A percentile compares a stretch with the other conserved stretches of the same genome.
Evolutionary conservation across 2,113 vertebrate genomes (phyloP).

Genomic region (Tetrax tetrax): DNA sequence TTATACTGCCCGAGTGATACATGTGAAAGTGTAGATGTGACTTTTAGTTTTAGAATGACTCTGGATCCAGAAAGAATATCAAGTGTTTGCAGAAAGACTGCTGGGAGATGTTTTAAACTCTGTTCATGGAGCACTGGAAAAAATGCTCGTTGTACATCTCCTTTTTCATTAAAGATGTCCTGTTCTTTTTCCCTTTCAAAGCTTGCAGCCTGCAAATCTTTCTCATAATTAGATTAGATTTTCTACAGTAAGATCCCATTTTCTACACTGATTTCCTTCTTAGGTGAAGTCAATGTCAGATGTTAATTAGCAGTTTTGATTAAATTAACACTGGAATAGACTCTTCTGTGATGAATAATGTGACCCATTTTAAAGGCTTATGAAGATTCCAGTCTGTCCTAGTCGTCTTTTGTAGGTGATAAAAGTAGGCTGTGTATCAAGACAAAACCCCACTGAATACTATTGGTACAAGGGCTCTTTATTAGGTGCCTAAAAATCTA

Average conservation of each 20-base stretch:
- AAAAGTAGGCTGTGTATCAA: slow-evolving; percentile 60
- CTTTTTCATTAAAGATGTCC: not conserved
- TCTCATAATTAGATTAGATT: slow-evolving; percentile 35
- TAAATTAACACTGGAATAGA: slow-evolving; percentile 64
- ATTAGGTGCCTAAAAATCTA: not conserved
- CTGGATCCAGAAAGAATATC: not conserved
- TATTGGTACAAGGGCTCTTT: not conserved
- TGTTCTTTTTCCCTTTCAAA: not conserved
- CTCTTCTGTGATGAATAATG: slow-evolving; percentile 54
- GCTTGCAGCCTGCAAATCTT: slow-evolving; percentile 1
- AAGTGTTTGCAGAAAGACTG: not conserved
- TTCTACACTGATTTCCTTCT: slow-evolving; percentile 38
- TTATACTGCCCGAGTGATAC: not conserved
- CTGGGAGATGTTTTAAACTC: not conserved
- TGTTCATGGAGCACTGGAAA: not conserved
- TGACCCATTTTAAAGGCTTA: slow-evolving; percentile 73
- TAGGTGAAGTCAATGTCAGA: slow-evolving; percentile 70
- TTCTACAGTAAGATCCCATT: slow-evolving; percentile 17
- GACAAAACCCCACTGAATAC: not conserved
- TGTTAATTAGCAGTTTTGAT: slow-evolving; percentile 74
- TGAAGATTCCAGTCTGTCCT: slow-evolving; percentile 53
- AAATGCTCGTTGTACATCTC: not conserved
- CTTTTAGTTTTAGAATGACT: not conserved
- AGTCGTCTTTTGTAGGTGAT: slow-evolving; percentile 43
- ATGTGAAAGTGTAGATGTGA: not conserved